A percentile compares a stretch with the other conserved stretches of the same genome.
Conservation (phyloP, 2,113 vertebrate species). For the Arothron firmamentum region DNA sequence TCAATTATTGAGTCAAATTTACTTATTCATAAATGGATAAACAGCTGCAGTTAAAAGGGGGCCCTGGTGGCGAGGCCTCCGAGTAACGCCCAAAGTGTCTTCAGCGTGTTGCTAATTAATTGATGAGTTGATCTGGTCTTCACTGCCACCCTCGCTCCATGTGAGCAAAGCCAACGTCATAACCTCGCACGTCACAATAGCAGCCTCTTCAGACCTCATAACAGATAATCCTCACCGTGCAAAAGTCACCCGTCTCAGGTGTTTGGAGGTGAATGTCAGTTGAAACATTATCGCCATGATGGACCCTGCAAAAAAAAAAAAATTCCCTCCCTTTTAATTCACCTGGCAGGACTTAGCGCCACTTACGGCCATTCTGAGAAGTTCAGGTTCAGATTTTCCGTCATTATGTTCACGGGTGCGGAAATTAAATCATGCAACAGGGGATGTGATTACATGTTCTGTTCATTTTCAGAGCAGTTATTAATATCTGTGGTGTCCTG, state of each 20-base stretch:
- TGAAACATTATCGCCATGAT: slow-evolving; percentile 71
- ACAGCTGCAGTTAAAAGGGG: slow-evolving; percentile 40
- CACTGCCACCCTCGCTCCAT: slow-evolving; percentile 24
- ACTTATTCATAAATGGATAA: slow-evolving; percentile 52
- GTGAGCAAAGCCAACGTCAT: slow-evolving; percentile 40
- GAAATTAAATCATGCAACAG: slow-evolving; percentile 66
- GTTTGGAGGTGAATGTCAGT: slow-evolving; percentile 69
- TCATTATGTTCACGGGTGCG: slow-evolving; percentile 55
- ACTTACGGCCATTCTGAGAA: slow-evolving; percentile 60
- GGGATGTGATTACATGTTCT: slow-evolving; percentile 67
- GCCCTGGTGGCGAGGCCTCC: slow-evolving; percentile 6
- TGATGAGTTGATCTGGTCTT: slow-evolving; percentile 43
- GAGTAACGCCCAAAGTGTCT: slow-evolving; percentile 31
- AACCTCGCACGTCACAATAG: slow-evolving; percentile 58
- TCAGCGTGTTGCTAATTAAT: slow-evolving; percentile 61
- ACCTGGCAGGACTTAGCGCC: slow-evolving; percentile 63
- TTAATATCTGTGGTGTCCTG: slow-evolving; percentile 66
- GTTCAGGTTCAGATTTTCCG: slow-evolving; percentile 51
- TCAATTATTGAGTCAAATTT: slow-evolving; percentile 75
- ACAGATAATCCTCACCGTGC: slow-evolving; percentile 62
- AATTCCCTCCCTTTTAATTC: slow-evolving; percentile 64
- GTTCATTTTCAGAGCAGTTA: slow-evolving; percentile 63
- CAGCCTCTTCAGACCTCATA: slow-evolving; percentile 67
- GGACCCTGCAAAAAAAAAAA: slow-evolving; percentile 56
- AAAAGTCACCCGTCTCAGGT: slow-evolving; percentile 76